Base-by-base conservation (phyloP, 2,113 vertebrate genomes). In the Tylochromis polylepis region DNA sequence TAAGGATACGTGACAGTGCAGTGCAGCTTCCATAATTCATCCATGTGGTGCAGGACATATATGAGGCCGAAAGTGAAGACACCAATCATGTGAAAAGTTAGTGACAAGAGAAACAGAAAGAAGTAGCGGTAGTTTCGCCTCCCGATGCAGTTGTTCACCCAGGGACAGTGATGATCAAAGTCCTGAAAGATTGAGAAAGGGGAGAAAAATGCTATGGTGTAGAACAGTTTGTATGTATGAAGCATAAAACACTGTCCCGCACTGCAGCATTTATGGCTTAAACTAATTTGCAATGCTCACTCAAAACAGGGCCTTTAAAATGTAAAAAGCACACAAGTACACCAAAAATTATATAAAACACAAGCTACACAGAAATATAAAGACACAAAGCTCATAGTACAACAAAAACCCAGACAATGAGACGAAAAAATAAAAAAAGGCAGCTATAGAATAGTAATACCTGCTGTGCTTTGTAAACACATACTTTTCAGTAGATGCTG, bases 111-210 rank as follows among this genome's bases (percentile, higher is more conserved):
- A 93, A 99, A 99, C 88, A 99, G 97, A 94, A 99, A 99, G 96
- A 99, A 99, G 95, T 98, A 99, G 85, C 98, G 98, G 93, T 99
- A 99, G 96, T 99, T 99, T 87, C 98, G 96, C 85, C 98, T 97
- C 86, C 98, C 98, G 18, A 99, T 99, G 92, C 96, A 96, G 94
- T 96, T 96, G 93, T 96, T 96, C 80, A 96, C 96, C 96, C 96
- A 96, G 4, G 98, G 98, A 90, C 98, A 99, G 95, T 99, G 98
- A 91, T 99, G 98, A 93, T 99, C 98, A 91, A 99, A 99, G 95
- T 99, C 98, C 98, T 99, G 83, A 36, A n/a, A 31, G 62, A 55
- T 51, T 51, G 24, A 65, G 11, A 29, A 75, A 79, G 7, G 15
- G 3, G 31, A 38, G 15, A 10, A 34, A 58, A 29, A 20, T 12